A percentile compares a stretch with the other conserved stretches of the same genome.
These are phyloP conservation scores for Thyatira batis DNA, from an alignment of 2,888 invertebrate species.

Conservation along the genomic window DNA sequence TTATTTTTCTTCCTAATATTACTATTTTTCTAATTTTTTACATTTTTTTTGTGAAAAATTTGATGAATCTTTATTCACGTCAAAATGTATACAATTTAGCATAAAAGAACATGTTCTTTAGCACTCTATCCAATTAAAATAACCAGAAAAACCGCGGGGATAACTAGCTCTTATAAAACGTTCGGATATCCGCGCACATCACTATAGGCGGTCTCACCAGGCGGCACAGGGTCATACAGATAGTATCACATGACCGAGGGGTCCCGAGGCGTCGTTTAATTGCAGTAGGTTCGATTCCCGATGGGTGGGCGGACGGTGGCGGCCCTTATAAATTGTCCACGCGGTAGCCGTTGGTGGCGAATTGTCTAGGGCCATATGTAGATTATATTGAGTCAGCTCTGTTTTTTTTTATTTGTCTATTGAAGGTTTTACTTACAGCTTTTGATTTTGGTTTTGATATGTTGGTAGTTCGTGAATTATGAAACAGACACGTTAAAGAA, in stretches of 20 bases:
- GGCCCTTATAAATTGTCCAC: conserved; percentile 61
- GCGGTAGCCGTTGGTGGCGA: conserved; percentile 67
- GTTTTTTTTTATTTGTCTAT: conserved; percentile 6
- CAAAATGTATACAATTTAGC: no score
- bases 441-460: no score
- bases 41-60: no score
- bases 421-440: conserved; percentile 5
- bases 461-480: no score
- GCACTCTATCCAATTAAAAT: no score
- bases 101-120: no score
- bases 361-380: conserved; percentile 33
- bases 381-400: conserved; percentile 10
- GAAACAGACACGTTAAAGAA: no score
- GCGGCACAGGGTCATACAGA: conserved; percentile 63
- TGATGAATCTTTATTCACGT: no score
- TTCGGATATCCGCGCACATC: conserved; percentile 8
- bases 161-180: no score
- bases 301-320: conserved; percentile 66
- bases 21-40: no score
- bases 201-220: conserved; percentile 52
- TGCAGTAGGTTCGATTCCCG: conserved; percentile 62
- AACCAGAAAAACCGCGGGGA: no score
- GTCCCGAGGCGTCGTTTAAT: conserved; percentile 71
- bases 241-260: conserved; percentile 66
- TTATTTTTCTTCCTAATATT: no score